phyloP scores from a whole-genome alignment of 2,113 vertebrate species.

The Sclerurus mexicanus region DNA sequence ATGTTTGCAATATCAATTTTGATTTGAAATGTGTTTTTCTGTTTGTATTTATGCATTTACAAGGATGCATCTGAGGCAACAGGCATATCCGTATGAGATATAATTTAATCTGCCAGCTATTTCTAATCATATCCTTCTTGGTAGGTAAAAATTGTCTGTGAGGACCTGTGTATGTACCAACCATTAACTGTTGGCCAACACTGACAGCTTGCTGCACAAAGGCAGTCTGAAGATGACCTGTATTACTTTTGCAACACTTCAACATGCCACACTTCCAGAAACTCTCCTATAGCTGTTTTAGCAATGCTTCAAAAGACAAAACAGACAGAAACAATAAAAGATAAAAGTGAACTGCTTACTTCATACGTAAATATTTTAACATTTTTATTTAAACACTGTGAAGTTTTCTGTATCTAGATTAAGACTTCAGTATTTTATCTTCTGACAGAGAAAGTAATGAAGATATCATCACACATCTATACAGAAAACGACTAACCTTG shows the following conservation, averaged over 20 bases:
- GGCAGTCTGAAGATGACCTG: background rate
- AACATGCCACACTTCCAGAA: background rate
- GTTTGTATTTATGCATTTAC: background rate
- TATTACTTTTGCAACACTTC: background rate
- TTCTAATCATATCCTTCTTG: background rate
- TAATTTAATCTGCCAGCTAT: background rate
- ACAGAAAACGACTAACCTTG: background rate
- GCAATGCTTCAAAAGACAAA: background rate
- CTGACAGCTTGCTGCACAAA: background rate
- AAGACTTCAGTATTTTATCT: background rate
- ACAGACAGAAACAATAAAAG: background rate
- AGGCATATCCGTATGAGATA: background rate
- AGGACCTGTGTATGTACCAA: background rate
- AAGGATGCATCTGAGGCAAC: background rate
- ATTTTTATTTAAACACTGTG: background rate
- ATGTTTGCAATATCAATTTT: background rate
- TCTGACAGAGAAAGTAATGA: background rate
- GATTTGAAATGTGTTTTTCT: background rate
- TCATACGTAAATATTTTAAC: background rate
- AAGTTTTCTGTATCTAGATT: background rate
- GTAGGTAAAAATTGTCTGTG: background rate
- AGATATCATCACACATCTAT: background rate
- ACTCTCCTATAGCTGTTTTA: background rate
- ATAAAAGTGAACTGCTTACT: background rate
- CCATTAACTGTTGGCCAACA: background rate